A percentile compares a stretch with the other conserved stretches of the same genome.
Conservation (phyloP, 2,113 vertebrate species). For the Sigmodon hispidus region DNA sequence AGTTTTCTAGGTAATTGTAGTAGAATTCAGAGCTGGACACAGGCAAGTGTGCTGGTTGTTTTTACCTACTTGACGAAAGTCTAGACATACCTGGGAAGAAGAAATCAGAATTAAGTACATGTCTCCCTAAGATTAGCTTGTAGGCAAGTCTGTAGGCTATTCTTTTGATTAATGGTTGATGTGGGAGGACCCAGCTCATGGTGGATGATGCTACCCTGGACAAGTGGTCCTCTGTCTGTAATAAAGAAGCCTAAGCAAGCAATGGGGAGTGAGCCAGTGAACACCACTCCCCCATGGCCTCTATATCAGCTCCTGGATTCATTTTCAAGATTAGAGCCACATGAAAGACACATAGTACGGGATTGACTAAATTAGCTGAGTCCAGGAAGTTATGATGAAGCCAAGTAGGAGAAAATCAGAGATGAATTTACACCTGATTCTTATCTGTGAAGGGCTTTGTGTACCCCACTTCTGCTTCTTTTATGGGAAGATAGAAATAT, state of each 20-base stretch:
- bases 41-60: not conserved
- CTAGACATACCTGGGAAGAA: not conserved
- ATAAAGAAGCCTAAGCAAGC: not conserved
- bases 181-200: not conserved
- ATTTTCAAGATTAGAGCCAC: conserved; percentile 49
- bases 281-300: not conserved
- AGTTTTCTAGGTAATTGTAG: not conserved
- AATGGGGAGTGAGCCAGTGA: not conserved
- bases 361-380: not conserved
- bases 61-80: not conserved
- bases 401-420: conserved; percentile 24
- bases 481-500: conserved; percentile 17
- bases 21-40: not conserved
- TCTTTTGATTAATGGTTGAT: not conserved
- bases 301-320: not conserved
- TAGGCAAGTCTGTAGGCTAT: not conserved
- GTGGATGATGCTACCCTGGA: not conserved
- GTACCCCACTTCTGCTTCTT: not conserved
- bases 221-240: not conserved
- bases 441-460: not conserved
- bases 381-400: conserved; percentile 1
- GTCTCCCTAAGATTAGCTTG: not conserved
- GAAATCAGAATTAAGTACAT: not conserved
- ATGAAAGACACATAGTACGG: conserved; percentile 48
- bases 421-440: not conserved